These are phyloP conservation scores for Anableps anableps DNA, from an alignment of 2,797 vertebrate species.

Conservation along the genomic window DNA sequence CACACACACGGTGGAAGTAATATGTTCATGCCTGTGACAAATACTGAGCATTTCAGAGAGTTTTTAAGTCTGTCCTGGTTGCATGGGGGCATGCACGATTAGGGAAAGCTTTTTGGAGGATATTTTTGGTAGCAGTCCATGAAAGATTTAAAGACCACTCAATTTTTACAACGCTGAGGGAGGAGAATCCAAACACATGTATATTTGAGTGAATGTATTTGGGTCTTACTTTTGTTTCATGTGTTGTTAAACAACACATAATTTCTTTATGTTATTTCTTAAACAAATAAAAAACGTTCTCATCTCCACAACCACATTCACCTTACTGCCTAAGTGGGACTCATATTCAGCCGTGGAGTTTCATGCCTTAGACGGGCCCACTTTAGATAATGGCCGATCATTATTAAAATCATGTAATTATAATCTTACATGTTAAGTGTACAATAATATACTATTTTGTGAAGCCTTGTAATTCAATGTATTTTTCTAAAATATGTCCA, in stretches of 20 bases:
- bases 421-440: no score
- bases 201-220: conserved; percentile 34
- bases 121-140: conserved; percentile 75
- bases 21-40: conserved; percentile 17
- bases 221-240: conserved; percentile 22
- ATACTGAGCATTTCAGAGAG: conserved; percentile 24
- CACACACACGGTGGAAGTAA: conserved; percentile 6
- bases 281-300: conserved; percentile 24
- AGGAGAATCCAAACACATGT: conserved; percentile 49
- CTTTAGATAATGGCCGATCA: no score
- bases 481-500: no score
- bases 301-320: conserved; percentile 58
- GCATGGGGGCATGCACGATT: conserved; percentile 24
- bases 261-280: neutral
- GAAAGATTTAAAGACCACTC: conserved; percentile 73
- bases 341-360: no score
- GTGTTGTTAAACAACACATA: neutral
- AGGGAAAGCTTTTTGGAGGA: conserved; percentile 55
- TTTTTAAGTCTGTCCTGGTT: conserved; percentile 33
- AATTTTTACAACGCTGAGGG: conserved; percentile 56
- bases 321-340: no score
- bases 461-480: no score
- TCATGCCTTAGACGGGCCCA: no score
- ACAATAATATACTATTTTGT: no score
- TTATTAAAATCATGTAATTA: no score